Evolutionary conservation across 2,888 invertebrate genomes (phyloP).

Genomic region (Metallyticus violacea): DNA sequence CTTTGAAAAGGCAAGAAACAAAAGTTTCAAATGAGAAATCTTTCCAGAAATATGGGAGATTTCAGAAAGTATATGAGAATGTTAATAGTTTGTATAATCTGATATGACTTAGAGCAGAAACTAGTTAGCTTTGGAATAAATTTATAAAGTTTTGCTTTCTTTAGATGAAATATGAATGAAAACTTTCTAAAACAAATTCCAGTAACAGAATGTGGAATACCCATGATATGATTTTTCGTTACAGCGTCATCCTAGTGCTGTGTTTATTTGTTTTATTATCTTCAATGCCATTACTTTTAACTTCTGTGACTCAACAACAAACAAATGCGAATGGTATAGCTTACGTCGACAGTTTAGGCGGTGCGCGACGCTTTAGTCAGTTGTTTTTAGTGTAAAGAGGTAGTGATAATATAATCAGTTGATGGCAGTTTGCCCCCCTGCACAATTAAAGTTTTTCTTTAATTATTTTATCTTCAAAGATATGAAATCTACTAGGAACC

Average conservation of each 20-base stretch:
- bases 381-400: conserved; percentile 3
- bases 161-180: not conserved
- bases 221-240: conserved; percentile 33
- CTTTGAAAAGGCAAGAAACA: not conserved
- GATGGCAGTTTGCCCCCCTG: conserved; percentile 28
- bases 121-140: not conserved
- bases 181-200: not conserved
- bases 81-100: not conserved
- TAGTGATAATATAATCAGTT: conserved; percentile 20
- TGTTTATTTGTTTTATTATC: not conserved
- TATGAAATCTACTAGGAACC: conserved; percentile 52
- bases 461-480: conserved; percentile 39
- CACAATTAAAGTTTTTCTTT: conserved; percentile 28
- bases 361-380: not conserved
- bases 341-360: not conserved
- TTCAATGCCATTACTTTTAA: conserved; percentile 3
- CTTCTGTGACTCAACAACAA: conserved; percentile 3
- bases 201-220: conserved; percentile 20
- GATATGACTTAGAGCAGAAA: conserved; percentile 21
- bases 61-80: not conserved
- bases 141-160: not conserved
- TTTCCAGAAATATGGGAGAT: too few species aligned
- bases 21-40: not conserved
- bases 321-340: conserved; percentile 1
- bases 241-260: not conserved